phyloP scores from a whole-genome alignment of 1,140 invertebrate genomes.

The Euura saliciscinereae region DNA sequence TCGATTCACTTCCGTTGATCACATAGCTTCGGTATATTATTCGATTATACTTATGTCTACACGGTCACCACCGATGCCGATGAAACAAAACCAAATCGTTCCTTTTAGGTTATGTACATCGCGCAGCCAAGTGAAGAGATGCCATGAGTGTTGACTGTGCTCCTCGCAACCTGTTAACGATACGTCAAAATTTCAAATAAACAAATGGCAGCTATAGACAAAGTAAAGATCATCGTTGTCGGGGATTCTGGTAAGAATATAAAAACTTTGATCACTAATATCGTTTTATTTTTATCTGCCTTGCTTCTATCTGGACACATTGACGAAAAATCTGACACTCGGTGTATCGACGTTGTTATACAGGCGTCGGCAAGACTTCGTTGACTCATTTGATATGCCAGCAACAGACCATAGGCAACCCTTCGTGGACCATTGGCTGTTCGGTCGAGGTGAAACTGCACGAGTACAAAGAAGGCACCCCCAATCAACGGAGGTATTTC shows the following conservation, averaged over 20 bases:
- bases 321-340: too few species aligned
- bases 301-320: conserved; percentile 6
- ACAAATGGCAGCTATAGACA: conserved; percentile 78
- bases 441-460: conserved; percentile 95
- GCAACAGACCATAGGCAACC: conserved; percentile 81
- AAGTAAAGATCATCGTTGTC: conserved; percentile 89
- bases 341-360: conserved; percentile 21
- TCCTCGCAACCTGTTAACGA: too few species aligned
- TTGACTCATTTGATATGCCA: conserved; percentile 91
- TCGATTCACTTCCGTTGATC: too few species aligned
- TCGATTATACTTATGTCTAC: too few species aligned
- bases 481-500: conserved; percentile 89
- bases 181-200: conserved; percentile 10
- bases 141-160: too few species aligned
- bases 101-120: too few species aligned
- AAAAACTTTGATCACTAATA: conserved; percentile 8
- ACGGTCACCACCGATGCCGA: too few species aligned
- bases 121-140: too few species aligned
- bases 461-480: conserved; percentile 93
- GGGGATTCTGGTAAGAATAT: conserved; percentile 84
- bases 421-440: conserved; percentile 94
- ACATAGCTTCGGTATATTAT: too few species aligned
- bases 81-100: too few species aligned
- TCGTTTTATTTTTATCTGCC: conserved; percentile 15
- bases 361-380: conserved; percentile 94